A percentile compares a stretch with the other conserved stretches of the same genome.
Conservation (phyloP, 1,140 invertebrate genomes). For the Cyphomyrmex costatus region DNA sequence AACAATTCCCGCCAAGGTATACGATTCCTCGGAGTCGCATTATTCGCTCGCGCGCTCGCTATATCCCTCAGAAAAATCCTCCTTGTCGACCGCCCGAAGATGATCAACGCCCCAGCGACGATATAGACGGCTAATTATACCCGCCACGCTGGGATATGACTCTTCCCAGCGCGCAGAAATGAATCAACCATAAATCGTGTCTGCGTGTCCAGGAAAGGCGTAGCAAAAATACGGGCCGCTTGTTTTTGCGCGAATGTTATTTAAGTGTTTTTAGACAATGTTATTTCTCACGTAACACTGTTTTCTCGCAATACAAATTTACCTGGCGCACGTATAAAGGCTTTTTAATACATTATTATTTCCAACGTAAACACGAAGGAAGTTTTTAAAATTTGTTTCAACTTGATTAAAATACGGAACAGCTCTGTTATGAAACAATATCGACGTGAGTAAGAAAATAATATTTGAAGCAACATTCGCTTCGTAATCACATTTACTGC, state of each 20-base stretch:
- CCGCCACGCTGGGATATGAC: slow-evolving; percentile 49
- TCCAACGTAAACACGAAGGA: slow-evolving; percentile 33
- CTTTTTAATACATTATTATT: slow-evolving; percentile 47
- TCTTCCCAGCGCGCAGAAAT: slow-evolving; percentile 49
- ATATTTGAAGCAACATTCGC: slow-evolving; percentile 12
- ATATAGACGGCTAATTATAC: slow-evolving; percentile 72
- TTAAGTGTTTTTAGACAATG: slow-evolving; percentile 12
- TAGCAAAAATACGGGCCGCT: not conserved
- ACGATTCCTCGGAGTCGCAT: slow-evolving; percentile 72
- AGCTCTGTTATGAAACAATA: slow-evolving; percentile 1
- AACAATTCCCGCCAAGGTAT: slow-evolving; percentile 71
- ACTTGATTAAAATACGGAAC: slow-evolving; percentile 46
- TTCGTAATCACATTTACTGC: not conserved
- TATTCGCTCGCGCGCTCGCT: slow-evolving; percentile 64
- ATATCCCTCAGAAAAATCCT: slow-evolving; percentile 49
- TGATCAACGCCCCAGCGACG: slow-evolving; percentile 66
- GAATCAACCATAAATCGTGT: slow-evolving; percentile 60
- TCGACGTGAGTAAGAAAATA: slow-evolving; percentile 30
- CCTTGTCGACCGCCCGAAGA: slow-evolving; percentile 35
- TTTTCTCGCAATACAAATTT: slow-evolving; percentile 9
- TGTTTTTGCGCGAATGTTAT: slow-evolving; percentile 5
- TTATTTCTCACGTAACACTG: not conserved
- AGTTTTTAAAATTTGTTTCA: slow-evolving; percentile 53
- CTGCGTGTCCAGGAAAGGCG: not conserved
- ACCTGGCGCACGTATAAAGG: slow-evolving; percentile 5